Base-by-base conservation (phyloP, 2,113 vertebrate species). In the Leptocoma aspasia region DNA sequence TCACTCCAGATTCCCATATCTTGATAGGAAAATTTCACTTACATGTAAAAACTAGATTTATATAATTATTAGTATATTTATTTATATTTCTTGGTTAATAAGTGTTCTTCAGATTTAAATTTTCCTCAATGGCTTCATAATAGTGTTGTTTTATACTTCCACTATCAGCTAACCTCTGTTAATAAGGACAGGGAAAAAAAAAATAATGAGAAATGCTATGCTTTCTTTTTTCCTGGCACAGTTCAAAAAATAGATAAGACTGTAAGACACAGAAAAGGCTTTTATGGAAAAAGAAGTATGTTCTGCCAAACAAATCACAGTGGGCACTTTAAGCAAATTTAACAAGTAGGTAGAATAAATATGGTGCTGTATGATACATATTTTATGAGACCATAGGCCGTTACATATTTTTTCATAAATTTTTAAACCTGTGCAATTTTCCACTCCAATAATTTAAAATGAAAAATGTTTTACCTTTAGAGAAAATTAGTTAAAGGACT, bases 371-470 rank as follows among this genome's bases (percentile, higher is more conserved):
- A 45, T 68, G 44, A 90, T 97, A 41, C 52, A 97, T 96, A 90
- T 95, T 97, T 89, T 86, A 97, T 96, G 82, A 96, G 85, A 86
- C 91, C 1, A 0, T 47, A 91, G 79, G 82, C 89, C 33, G 20
- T 93, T 96, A 94, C 94, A 84, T 95, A 70, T 60, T 94, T 93
- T 85, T 63, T 94, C 53, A 94, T 96, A 72, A 95, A 97, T 96
- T 91, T 97, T 97, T 97, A 88, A 97, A 77, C 4, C 3, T 66
- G 44, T 86, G 50, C 87, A 96, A 97, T 97, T 97, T 97, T 97
- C 95, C 92, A 96, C 91, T 97, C 92, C 94, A 97, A 92, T 97
- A 96, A 97, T 72, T 96, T 89, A 47, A 96, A 90, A 94, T 89
- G 84, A 94, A 95, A 82, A 83, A 68, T 77, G 35, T 68, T 95